Base-by-base conservation (phyloP, 2,113 vertebrate genomes). In the Poicephalus meyeri region DNA sequence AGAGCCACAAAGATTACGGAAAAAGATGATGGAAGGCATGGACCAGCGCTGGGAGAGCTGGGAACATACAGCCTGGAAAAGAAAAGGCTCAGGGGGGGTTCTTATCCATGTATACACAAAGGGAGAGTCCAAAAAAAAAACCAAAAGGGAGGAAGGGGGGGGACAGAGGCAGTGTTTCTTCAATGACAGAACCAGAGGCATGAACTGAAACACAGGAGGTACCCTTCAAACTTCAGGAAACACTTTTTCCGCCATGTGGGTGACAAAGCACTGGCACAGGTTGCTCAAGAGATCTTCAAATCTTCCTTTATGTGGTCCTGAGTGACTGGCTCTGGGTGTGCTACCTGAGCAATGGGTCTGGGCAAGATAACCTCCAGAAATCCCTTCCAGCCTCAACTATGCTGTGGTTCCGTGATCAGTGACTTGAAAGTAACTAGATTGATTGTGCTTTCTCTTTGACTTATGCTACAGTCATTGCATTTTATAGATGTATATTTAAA, bases 161-260 rank as follows among this genome's bases (percentile, higher is more conserved):
- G 26, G 11, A 10, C 10, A 5, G 23, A 7, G 11, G 9, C n/a
- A 60, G 42, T 20, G 39, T 72, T 42, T 92, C 42, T 52, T 47
- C 28, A 31, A 33, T n/a, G 29, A 21, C 41, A 39, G 14, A 15
- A 53, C 7, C 12, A 50, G 35, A 69, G 42, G 37, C 31, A 37
- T 31, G 53, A 56, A 53, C 47, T 71, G 56, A 37, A 13, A 44
- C 10, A n/a, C 16, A 17, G 20, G 9, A 72, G 12, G 4, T 72
- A 72, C n/a, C 14, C 18, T 65, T 33, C 55, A 44, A 65, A 64
- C 26, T 50, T 55, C 23, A 80, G 58, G n/a, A 80, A 71, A 28
- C 21, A 3, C 39, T 76, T 70, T 50, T 63, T 64, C 3, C 0
- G 0, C 44, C 77, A 16, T 42, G 53, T 26, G 16, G 4, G 6